phyloP scores from a whole-genome alignment of 2,113 vertebrate genomes.

The Mohoua ochrocephala region DNA sequence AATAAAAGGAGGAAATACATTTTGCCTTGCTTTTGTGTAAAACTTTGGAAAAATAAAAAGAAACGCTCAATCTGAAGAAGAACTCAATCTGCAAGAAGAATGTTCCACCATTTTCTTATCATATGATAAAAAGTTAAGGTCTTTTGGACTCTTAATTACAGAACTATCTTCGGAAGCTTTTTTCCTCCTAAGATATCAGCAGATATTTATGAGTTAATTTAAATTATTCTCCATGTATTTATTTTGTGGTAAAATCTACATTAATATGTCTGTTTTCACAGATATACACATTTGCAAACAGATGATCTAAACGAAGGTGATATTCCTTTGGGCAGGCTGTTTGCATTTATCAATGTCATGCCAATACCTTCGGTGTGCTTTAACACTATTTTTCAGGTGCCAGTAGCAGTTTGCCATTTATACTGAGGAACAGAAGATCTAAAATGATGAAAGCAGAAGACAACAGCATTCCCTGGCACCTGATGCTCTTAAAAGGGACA shows the following conservation, averaged over 20 bases:
- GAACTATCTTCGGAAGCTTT: not conserved
- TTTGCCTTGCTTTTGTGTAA: not conserved
- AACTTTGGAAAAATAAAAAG: not conserved
- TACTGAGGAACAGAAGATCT: constrained; percentile 33
- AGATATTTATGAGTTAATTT: not conserved
- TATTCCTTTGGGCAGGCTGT: constrained; percentile 55
- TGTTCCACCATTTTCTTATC: not conserved
- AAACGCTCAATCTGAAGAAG: too few relatives aligned
- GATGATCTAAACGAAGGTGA: constrained; percentile 50
- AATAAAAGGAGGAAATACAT: not conserved
- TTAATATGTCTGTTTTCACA: constrained; percentile 10
- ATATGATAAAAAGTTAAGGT: not conserved
- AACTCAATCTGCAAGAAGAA: not conserved
- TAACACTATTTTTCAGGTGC: constrained; percentile 61
- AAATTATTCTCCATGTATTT: not conserved
- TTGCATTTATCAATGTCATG: constrained; percentile 64
- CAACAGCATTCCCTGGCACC: constrained; percentile 18
- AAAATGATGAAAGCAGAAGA: constrained; percentile 38
- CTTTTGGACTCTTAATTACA: not conserved
- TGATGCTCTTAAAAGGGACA: not conserved
- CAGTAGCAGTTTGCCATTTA: constrained; percentile 62
- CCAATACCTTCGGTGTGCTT: constrained; percentile 57
- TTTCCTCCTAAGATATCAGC: not conserved
- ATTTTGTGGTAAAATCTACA: not conserved
- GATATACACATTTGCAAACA: constrained; percentile 31